Base-by-base conservation (phyloP, 2,113 vertebrate genomes). In the Plestiodon gilberti region DNA sequence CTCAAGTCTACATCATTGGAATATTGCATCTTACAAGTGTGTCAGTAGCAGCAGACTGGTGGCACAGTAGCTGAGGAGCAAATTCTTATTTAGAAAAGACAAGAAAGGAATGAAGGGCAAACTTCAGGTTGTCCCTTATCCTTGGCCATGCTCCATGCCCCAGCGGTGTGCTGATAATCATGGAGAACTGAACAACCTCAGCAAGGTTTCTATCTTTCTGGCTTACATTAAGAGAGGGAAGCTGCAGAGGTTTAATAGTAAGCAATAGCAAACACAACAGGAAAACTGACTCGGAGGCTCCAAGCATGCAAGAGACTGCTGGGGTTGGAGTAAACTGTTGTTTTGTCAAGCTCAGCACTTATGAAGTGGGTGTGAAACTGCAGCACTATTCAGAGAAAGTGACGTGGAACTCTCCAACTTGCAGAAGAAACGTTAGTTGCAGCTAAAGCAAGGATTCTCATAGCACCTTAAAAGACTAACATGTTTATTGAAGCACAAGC, bases 211-310 rank as follows among this genome's bases (percentile, higher is more conserved):
- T 55, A 67, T 52, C 13, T 62, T 81, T 35, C 22, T 52, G 30
- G 69, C 40, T 80, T 80, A 52, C 38, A 43, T 20, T 30, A 77
- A 77, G 28, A 9, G n/a, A 61, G 43, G 17, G 28, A 82, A 67
- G 30, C 64, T 70, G 33, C 40, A 10, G 33, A 64, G 28, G 3
- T 74, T 65, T 55, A 81, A 77, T 77, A 57, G 17, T n/a, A 48
- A 83, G 75, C 65, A 62, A 71, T 43, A 83, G n/a, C 40, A 82
- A 88, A 52, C n/a, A 65, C 57, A 78, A 82, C 43, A 87, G 67
- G 18, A 74, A 84, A 64, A 55, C 73, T 52, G 35, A 79, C 43
- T 52, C 6, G n/a, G 40, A 35, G 71, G 67, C 35, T 59, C 33
- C 67, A 67, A 52, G 62, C 52, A 77, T 23, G 71, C 35, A 30